phyloP scores from a whole-genome alignment of 2,113 vertebrate species.

The Sus scrofa region T2T-Sscrofa CM000830.6:10852501-10853000 shows the following conservation, averaged over 20 bases:
- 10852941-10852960: conserved; percentile 59
- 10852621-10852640: conserved; percentile 2
- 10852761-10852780: conserved; percentile 77
- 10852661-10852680: conserved; percentile 40
- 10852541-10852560: not conserved
- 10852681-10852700: conserved; percentile 21
- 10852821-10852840: conserved; percentile 29
- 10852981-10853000: conserved; percentile 47
- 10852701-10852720: conserved; percentile 45
- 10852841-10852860: conserved; percentile 50
- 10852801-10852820: conserved; percentile 74
- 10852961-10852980: conserved; percentile 22
- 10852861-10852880: conserved; percentile 66
- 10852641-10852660: conserved; percentile 10
- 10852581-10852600: conserved; percentile 69
- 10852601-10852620: conserved; percentile 58
- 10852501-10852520: not conserved
- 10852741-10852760: conserved; percentile 55
- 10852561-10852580: not conserved
- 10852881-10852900: conserved; percentile 67
- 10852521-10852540: conserved; percentile 18
- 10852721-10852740: conserved; percentile 64
- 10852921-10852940: conserved; percentile 55
- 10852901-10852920: not conserved
- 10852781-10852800: not conserved